Conservation (phyloP, 2,797 vertebrate species). For the Amblyopsis hoosieri region DNA sequence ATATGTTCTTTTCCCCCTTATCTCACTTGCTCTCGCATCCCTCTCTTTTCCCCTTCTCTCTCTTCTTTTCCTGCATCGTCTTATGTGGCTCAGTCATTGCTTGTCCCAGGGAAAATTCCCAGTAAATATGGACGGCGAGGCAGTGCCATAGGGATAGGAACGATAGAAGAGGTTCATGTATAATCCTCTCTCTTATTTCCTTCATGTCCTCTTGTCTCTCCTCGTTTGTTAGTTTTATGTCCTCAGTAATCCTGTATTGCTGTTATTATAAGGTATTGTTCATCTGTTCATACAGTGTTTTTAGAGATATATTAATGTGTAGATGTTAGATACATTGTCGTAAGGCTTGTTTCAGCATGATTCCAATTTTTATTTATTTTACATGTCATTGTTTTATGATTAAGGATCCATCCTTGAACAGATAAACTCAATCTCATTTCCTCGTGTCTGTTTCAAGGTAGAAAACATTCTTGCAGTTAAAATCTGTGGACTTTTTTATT, state of each 20-base stretch:
- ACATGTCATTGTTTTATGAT: constrained; percentile 2
- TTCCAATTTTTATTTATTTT: constrained; percentile 34
- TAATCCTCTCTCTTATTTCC: constrained; percentile 69
- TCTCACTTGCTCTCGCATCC: constrained; percentile 38
- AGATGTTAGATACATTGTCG: not conserved
- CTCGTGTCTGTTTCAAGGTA: not conserved
- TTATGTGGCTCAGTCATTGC: constrained; percentile 89
- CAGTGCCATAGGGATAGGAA: constrained; percentile 99
- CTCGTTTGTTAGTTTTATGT: constrained; percentile 22
- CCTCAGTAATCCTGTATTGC: not conserved
- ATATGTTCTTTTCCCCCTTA: constrained; percentile 45
- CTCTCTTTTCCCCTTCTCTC: constrained; percentile 54
- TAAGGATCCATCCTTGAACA: not conserved
- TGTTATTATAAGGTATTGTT: constrained; percentile 14
- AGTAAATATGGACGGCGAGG: constrained; percentile 97
- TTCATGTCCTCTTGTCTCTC: constrained; percentile 15
- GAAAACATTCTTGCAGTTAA: not conserved
- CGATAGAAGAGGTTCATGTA: constrained; percentile 96
- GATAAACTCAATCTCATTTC: not conserved
- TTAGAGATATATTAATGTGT: not conserved
- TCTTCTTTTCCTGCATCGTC: constrained; percentile 46
- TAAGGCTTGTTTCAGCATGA: not conserved
- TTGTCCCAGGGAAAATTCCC: constrained; percentile 94
- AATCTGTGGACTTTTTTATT: too few species aligned
- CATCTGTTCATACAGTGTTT: constrained; percentile 15